phyloP scores from a whole-genome alignment of 2,797 vertebrate species.

The Avahi laniger region DNA sequence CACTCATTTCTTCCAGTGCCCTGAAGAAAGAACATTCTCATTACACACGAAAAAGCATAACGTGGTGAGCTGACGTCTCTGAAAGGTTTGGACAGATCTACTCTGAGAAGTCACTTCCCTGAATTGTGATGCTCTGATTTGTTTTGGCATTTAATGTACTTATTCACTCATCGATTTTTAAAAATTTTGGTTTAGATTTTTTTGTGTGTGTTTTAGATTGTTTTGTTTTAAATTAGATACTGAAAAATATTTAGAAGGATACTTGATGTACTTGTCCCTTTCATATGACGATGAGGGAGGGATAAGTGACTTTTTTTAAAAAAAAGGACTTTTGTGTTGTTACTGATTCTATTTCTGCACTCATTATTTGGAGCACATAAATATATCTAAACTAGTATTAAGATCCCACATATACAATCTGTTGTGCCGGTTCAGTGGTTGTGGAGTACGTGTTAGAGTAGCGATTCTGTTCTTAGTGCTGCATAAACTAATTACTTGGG shows the following conservation, averaged over 20 bases:
- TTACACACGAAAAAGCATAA: background rate
- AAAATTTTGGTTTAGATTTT: background rate
- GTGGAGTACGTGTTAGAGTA: background rate
- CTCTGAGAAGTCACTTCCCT: background rate
- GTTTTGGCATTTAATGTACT: background rate
- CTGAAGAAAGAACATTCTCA: background rate
- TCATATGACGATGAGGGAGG: background rate
- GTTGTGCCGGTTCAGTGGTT: background rate
- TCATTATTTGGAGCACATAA: background rate
- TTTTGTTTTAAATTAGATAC: background rate
- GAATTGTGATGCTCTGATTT: background rate
- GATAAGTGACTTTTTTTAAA: background rate
- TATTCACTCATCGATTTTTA: background rate
- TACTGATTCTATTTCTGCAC: background rate
- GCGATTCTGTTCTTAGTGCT: background rate
- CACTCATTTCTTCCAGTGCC: background rate
- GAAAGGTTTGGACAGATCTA: background rate
- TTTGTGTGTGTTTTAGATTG: background rate
- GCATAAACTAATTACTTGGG: background rate
- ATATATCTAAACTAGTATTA: background rate
- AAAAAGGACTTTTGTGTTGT: background rate
- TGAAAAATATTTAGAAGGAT: background rate
- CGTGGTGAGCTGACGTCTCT: background rate
- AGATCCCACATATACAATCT: background rate
- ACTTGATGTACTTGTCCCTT: background rate